A percentile compares a stretch with the other conserved stretches of the same genome.
phyloP scores from a whole-genome alignment of 2,888 invertebrate genomes.

The Nymphalis polychloros region DNA sequence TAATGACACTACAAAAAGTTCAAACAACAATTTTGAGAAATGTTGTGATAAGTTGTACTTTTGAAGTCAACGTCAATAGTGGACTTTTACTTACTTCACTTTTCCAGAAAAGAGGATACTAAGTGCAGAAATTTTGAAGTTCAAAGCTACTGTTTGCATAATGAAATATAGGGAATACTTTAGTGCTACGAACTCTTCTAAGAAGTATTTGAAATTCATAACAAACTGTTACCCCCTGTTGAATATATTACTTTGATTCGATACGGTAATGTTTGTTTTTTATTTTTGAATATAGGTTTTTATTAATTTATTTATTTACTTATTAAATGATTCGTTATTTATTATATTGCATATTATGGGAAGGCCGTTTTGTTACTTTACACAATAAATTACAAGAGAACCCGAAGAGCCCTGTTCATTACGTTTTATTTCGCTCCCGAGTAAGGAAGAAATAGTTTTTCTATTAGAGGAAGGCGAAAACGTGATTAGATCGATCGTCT shows the following conservation, averaged over 20 bases:
- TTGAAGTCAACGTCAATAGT: conserved; percentile 20
- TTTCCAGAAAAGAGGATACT: conserved; percentile 19
- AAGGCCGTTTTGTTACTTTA: background rate
- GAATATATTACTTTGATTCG: too few relatives aligned
- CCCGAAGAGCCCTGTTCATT: conserved; percentile 22
- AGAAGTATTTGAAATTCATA: conserved; percentile 17
- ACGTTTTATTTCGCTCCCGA: conserved; percentile 22
- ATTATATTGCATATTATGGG: too few relatives aligned
- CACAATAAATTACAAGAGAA: background rate
- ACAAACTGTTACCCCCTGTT: background rate
- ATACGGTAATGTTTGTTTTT: too few relatives aligned
- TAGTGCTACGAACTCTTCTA: conserved; percentile 12
- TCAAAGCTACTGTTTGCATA: conserved; percentile 25
- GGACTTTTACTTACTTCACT: background rate
- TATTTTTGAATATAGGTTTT: too few relatives aligned
- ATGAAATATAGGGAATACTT: conserved; percentile 15
- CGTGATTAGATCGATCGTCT: conserved; percentile 48
- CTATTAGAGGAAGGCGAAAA: conserved; percentile 52
- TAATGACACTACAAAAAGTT: conserved; percentile 2
- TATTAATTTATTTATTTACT: too few relatives aligned
- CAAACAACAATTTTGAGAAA: background rate
- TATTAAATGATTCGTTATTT: too few relatives aligned
- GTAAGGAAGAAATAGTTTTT: conserved; percentile 57
- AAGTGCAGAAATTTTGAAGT: conserved; percentile 20
- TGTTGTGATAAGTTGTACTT: conserved; percentile 21